Evolutionary conservation across 2,888 invertebrate species (phyloP).

Genomic region (Parthenolecanium corni): DNA sequence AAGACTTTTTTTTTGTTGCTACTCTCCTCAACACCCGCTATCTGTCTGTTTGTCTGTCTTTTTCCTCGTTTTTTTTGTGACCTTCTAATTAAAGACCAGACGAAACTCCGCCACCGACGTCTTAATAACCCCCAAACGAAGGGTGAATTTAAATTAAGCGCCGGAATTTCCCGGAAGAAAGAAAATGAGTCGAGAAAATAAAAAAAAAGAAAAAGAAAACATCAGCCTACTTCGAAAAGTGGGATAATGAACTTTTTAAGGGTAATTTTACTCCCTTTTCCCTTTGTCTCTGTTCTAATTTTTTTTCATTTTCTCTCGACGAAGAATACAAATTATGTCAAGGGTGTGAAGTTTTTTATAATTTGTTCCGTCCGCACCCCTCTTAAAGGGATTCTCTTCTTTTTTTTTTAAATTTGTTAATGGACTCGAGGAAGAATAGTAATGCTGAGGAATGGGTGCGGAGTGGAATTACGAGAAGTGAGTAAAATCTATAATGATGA

Average conservation of each 20-base stretch:
- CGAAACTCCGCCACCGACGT: conserved; percentile 1
- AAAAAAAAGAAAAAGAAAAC: not conserved
- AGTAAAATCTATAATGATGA: conserved; percentile 28
- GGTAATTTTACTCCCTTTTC: not conserved
- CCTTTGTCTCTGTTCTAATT: too few relatives aligned
- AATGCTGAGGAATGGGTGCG: too few relatives aligned
- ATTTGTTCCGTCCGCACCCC: conserved; percentile 7
- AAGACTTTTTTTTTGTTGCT: conserved; percentile 1
- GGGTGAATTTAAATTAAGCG: conserved; percentile 26
- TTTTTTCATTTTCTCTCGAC: not conserved
- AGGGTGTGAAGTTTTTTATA: conserved; percentile 28
- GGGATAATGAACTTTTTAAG: conserved; percentile 28
- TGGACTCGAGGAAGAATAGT: not conserved
- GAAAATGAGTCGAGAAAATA: not conserved
- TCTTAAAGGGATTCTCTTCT: not conserved
- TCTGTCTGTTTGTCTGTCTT: not conserved
- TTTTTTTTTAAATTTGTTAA: too few relatives aligned
- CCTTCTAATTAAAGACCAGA: conserved; percentile 26
- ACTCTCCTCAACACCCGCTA: not conserved
- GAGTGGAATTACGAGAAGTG: not conserved
- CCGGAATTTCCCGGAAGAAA: conserved; percentile 10
- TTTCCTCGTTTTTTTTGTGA: conserved; percentile 11
- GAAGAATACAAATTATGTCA: conserved; percentile 29
- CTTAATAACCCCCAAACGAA: conserved; percentile 20
- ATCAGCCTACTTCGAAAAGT: conserved; percentile 17